Evolutionary conservation across 2,888 invertebrate species (phyloP).

Genomic region (Baccha elongata): DNA sequence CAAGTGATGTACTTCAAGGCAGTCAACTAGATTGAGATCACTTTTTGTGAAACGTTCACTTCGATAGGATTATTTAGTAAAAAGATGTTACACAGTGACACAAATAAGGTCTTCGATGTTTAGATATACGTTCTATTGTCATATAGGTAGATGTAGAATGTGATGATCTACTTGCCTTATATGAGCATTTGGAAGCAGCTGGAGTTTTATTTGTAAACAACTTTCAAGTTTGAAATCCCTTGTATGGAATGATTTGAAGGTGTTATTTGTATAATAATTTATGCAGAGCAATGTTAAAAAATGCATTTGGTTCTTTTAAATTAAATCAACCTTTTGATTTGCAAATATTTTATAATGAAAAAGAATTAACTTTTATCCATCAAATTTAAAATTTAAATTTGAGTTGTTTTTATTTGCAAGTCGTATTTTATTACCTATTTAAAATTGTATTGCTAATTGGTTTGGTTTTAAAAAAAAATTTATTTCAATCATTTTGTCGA

Average conservation of each 20-base stretch:
- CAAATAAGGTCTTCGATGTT: slow-evolving; percentile 38
- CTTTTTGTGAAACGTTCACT: slow-evolving; percentile 38
- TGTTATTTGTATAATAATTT: slow-evolving; percentile 43
- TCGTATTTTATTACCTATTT: no score
- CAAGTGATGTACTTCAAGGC: slow-evolving; percentile 48
- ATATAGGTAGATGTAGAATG: neutral
- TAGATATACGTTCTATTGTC: slow-evolving; percentile 43
- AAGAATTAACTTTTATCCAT: no score
- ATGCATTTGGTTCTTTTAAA: no score
- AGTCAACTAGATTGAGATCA: slow-evolving; percentile 50
- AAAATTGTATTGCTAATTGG: no score
- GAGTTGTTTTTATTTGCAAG: no score
- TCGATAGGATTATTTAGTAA: slow-evolving; percentile 30
- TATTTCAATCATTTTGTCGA: no score
- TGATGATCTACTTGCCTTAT: slow-evolving; percentile 17
- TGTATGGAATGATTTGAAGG: slow-evolving; percentile 59
- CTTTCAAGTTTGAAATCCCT: slow-evolving; percentile 59
- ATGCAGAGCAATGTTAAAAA: no score
- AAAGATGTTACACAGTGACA: slow-evolving; percentile 48
- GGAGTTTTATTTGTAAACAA: slow-evolving; percentile 37
- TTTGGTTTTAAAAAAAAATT: no score
- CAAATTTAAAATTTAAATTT: no score
- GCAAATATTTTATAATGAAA: no score
- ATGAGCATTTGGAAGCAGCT: slow-evolving; percentile 2
- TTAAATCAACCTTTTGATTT: no score